Evolutionary conservation across 2,113 vertebrate genomes (phyloP).

Genomic region (Burhinus oedicnemus): DNA sequence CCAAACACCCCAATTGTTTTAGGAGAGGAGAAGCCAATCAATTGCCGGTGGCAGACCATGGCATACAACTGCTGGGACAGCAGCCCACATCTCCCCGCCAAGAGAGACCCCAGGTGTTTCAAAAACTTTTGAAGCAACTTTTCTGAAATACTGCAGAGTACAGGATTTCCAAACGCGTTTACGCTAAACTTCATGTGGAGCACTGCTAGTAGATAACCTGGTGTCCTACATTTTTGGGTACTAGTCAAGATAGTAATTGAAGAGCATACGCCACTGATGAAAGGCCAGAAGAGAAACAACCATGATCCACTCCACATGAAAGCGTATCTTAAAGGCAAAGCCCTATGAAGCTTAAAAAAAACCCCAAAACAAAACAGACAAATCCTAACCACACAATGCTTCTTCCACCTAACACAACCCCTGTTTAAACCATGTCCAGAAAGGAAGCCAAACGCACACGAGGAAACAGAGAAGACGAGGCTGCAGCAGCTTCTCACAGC

Average conservation of each 20-base stretch:
- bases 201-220: not conserved
- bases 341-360: not conserved
- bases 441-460: accelerated
- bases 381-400: not conserved
- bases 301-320: accelerated
- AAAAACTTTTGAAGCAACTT: not conserved
- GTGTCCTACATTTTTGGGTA: not conserved
- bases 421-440: not conserved
- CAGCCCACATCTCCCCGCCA: accelerated
- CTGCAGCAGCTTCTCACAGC: not conserved
- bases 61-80: accelerated
- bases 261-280: not conserved
- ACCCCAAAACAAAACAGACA: too few species aligned
- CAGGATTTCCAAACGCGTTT: not conserved
- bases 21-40: not conserved
- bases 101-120: accelerated
- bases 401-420: not conserved
- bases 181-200: accelerated
- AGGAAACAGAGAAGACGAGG: not conserved
- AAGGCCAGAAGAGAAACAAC: not conserved
- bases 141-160: not conserved
- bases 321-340: not conserved
- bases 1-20: not conserved
- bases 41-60: not conserved
- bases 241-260: not conserved